phyloP scores from a whole-genome alignment of 2,888 invertebrate species.

The Sycophila texana region DNA sequence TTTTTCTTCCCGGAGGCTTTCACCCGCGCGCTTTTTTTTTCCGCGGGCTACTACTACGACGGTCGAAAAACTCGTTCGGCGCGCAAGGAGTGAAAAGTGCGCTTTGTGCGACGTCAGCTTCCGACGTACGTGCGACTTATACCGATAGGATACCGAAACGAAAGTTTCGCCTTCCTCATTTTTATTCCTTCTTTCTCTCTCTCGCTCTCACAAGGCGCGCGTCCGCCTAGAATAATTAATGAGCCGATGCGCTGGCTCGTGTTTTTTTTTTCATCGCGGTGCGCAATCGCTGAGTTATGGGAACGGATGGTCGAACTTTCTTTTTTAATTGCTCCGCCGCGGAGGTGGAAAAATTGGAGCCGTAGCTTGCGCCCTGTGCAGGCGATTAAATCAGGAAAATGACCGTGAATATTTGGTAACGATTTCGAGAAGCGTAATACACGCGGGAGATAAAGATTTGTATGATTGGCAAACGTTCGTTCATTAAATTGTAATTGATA shows the following conservation, averaged over 20 bases:
- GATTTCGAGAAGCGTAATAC: too few species aligned
- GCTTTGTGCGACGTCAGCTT: background rate
- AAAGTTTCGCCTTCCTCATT: slow-evolving; percentile 24
- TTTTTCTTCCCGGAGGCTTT: background rate
- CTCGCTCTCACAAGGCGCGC: background rate
- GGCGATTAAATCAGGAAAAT: too few species aligned
- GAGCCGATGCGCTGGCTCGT: background rate
- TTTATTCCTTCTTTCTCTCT: slow-evolving; percentile 9
- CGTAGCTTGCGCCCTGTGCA: too few species aligned
- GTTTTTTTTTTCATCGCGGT: background rate
- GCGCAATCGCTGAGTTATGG: slow-evolving; percentile 2
- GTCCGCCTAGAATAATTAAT: slow-evolving; percentile 29
- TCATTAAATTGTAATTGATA: too few species aligned
- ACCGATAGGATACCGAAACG: background rate
- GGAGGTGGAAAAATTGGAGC: background rate
- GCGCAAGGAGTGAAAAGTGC: slow-evolving; percentile 36
- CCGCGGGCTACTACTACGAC: background rate
- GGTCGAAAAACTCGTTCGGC: slow-evolving; percentile 31
- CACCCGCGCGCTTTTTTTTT: slow-evolving; percentile 5
- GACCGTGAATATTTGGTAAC: too few species aligned
- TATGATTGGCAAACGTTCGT: too few species aligned
- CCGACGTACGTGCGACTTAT: background rate
- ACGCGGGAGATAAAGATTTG: too few species aligned
- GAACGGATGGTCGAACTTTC: slow-evolving; percentile 6
- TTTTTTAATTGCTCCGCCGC: slow-evolving; percentile 17